Evolutionary conservation across 92 coral and sea anemone genomes (phyloP).

Genomic region (Nematostella vectensis): DNA sequence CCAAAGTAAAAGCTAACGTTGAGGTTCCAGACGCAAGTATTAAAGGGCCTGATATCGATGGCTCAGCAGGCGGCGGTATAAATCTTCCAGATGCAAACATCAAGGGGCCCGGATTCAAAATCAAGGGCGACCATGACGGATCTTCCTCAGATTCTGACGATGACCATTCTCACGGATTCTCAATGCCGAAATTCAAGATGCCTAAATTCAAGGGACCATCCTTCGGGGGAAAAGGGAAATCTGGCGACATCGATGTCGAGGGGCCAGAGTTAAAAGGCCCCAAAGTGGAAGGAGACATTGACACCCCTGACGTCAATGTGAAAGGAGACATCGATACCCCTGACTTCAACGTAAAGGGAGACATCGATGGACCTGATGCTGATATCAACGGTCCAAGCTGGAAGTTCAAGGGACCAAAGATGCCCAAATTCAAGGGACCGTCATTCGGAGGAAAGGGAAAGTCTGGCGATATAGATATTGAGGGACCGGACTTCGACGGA

Average conservation of each 20-base stretch:
- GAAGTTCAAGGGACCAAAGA: no score
- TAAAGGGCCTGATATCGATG: conserved; percentile 11
- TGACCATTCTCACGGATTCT: neutral
- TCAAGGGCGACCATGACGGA: conserved; percentile 6
- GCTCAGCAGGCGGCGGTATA: neutral
- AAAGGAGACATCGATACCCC: neutral
- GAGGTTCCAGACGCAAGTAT: neutral
- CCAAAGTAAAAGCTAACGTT: neutral
- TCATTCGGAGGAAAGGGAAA: no score
- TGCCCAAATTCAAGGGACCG: no score
- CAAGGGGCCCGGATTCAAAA: conserved; percentile 6
- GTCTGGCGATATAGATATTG: no score
- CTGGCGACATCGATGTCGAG: neutral
- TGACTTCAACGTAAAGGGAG: neutral
- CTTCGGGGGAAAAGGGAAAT: conserved; percentile 11
- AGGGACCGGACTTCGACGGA: no score
- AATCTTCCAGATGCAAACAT: neutral
- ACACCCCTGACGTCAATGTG: no score
- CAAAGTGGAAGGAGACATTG: conserved; percentile 2
- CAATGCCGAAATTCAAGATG: neutral
- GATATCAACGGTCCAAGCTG: no score
- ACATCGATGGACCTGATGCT: no score
- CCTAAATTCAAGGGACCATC: conserved; percentile 14
- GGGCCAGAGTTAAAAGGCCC: conserved; percentile 7
- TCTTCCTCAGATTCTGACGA: neutral